phyloP scores from a whole-genome alignment of 2,113 vertebrate species.

The Sapajus apella region DNA sequence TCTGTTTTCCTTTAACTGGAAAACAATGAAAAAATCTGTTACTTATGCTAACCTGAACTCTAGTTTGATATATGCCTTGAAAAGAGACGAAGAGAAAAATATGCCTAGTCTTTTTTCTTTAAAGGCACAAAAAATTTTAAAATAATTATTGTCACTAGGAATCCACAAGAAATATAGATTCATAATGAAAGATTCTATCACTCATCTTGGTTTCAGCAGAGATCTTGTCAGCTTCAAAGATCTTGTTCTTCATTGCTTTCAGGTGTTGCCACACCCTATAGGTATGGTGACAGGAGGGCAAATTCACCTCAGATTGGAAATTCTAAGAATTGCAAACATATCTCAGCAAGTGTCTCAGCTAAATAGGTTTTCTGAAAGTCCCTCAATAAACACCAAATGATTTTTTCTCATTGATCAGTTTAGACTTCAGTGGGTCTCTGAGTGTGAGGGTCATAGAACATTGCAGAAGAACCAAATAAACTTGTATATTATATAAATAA shows the following conservation, averaged over 20 bases:
- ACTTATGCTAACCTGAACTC: not conserved
- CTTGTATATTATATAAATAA: not conserved
- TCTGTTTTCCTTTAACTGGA: conserved; percentile 23
- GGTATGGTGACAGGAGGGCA: not conserved
- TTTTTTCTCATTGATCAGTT: not conserved
- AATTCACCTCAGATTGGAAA: not conserved
- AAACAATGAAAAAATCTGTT: conserved; percentile 43
- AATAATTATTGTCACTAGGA: not conserved
- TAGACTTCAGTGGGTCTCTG: not conserved
- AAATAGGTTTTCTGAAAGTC: not conserved
- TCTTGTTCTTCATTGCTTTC: not conserved
- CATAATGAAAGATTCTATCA: not conserved
- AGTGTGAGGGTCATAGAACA: not conserved
- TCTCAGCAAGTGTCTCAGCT: not conserved
- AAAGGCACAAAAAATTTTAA: conserved; percentile 21
- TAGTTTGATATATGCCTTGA: not conserved
- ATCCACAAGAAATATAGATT: not conserved
- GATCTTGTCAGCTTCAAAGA: not conserved
- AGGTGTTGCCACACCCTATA: not conserved
- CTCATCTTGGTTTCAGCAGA: conserved; percentile 19
- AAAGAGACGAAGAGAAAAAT: conserved; percentile 16
- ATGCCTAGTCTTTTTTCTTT: conserved; percentile 6
- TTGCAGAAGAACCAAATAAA: conserved; percentile 17
- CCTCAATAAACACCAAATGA: conserved; percentile 6
- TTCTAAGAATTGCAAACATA: conserved; percentile 2